Base-by-base conservation (phyloP, 2,797 vertebrate species). In the Enteromius afrohamiltoni region DNA sequence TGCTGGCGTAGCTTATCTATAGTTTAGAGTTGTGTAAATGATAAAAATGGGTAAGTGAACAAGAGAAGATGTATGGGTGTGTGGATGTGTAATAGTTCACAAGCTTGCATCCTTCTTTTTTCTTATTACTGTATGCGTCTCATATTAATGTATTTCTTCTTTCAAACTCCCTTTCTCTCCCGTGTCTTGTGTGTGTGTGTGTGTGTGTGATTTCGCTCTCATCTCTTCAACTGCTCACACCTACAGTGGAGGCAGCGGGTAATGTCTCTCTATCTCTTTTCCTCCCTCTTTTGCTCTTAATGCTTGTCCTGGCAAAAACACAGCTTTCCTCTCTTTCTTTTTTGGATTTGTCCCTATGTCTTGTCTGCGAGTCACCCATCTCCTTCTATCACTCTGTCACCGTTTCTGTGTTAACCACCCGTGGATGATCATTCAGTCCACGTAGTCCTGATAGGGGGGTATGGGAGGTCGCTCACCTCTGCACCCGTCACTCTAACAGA, bases 241-340 rank as follows among this genome's bases (percentile, higher is more conserved):
- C 92, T 92, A 87, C 95, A 95, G 89, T 92, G 93, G 95, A 93
- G 93, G 93, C 91, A 91, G 93, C 93, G 95, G 95, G 95, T 96
- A 96, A 96, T 94, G 93, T 95, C 91, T 89, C 90, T 88, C 83
- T 87, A 86, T 83, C 85, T 14, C 68, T 62, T 64, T 31, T 64
- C 17, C 74, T 4, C 17, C 60, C 68, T 34, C 77, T 84, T 76
- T 86, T 86, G n/a, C 76, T 90, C 85, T 91, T 83, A 79, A 83
- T 86, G 90, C 91, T 89, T 89, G 89, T 91, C 88, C 85, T 89
- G 90, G 90, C 89, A 78, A 87, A 87, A 90, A 92, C 90, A 88
- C 47, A 79, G 88, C 86, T 89, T 90, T 87, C 87, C 81, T 91
- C 86, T 91, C 88, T 92, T 87, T 91, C 86, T 91, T 90, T 90